These are phyloP conservation scores for Halichoeres trimaculatus DNA, from an alignment of 2,113 vertebrate genomes.

Conservation along the genomic window DNA sequence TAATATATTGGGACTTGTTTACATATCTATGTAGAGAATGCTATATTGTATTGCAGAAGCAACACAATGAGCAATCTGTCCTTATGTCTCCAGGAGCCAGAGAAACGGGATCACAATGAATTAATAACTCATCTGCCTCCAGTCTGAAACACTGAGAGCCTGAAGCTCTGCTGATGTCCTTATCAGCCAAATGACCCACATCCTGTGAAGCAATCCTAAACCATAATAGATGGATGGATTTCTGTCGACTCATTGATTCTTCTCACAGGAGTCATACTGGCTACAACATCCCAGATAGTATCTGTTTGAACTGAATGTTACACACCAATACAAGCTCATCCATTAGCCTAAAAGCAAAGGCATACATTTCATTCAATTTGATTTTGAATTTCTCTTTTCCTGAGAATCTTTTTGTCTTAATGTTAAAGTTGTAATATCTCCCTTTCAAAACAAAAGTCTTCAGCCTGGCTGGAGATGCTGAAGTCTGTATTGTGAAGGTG, in stretches of 20 bases:
- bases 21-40: no score
- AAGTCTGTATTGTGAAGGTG: conserved; percentile 50
- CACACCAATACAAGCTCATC: not conserved
- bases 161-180: conserved; percentile 26
- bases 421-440: conserved; percentile 1
- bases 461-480: conserved; percentile 35
- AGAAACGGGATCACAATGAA: conserved; percentile 22
- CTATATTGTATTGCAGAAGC: not conserved
- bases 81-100: not conserved
- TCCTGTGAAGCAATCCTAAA: conserved; percentile 47
- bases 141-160: not conserved
- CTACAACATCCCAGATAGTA: conserved; percentile 31
- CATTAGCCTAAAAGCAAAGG: not conserved
- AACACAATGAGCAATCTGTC: conserved; percentile 9
- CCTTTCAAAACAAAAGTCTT: conserved; percentile 30
- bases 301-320: conserved; percentile 11
- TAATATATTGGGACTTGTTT: no score
- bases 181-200: conserved; percentile 41
- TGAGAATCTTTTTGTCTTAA: conserved; percentile 39
- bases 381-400: conserved; percentile 13
- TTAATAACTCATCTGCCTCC: conserved; percentile 12
- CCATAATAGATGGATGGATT: conserved; percentile 53
- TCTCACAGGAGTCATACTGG: conserved; percentile 5
- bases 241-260: conserved; percentile 22
- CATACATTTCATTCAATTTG: no score